Percentiles rank a stretch among this genome's conserved stretches.
Evolutionary conservation across 2,888 invertebrate species (phyloP).

Genomic region (Caenorhabditis doughertyi): DNA sequence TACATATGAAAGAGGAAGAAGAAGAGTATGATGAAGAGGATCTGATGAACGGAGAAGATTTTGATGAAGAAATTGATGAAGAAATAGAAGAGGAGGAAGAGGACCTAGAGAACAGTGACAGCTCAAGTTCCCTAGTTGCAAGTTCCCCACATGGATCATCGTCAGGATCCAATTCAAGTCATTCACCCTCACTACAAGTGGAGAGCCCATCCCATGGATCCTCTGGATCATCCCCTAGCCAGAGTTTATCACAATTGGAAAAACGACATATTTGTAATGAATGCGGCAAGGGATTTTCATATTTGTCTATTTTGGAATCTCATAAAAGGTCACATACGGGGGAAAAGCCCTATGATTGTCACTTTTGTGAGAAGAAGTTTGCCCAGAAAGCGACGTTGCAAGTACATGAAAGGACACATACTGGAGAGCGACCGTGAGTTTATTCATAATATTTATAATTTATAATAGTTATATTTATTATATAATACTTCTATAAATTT

Average conservation of each 20-base stretch:
- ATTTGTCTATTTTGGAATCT: conserved; percentile 82
- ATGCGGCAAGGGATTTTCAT: conserved; percentile 80
- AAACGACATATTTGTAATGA: conserved; percentile 80
- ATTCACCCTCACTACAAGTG: conserved; percentile 58
- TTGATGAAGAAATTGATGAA: conserved; percentile 47
- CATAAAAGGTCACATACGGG: conserved; percentile 83
- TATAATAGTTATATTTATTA: too few relatives aligned
- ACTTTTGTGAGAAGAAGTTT: conserved; percentile 82
- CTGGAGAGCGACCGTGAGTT: conserved; percentile 81
- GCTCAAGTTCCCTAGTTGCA: conserved; percentile 49
- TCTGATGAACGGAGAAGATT: conserved; percentile 62
- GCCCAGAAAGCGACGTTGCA: conserved; percentile 83
- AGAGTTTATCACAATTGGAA: conserved; percentile 66
- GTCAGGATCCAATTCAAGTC: conserved; percentile 54
- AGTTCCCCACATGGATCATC: conserved; percentile 50
- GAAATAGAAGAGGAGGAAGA: conserved; percentile 49
- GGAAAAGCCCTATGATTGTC: conserved; percentile 82
- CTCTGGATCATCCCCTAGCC: conserved; percentile 31
- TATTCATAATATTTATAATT: too few relatives aligned
- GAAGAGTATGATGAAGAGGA: conserved; percentile 62
- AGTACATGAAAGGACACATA: conserved; percentile 83
- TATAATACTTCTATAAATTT: too few relatives aligned
- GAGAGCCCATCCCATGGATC: conserved; percentile 41
- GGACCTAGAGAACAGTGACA: conserved; percentile 48
- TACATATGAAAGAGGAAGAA: conserved; percentile 43